Evolutionary conservation across 1,140 invertebrate species (phyloP).

Genomic region (Daktulosphaira vitifoliae): DNA sequence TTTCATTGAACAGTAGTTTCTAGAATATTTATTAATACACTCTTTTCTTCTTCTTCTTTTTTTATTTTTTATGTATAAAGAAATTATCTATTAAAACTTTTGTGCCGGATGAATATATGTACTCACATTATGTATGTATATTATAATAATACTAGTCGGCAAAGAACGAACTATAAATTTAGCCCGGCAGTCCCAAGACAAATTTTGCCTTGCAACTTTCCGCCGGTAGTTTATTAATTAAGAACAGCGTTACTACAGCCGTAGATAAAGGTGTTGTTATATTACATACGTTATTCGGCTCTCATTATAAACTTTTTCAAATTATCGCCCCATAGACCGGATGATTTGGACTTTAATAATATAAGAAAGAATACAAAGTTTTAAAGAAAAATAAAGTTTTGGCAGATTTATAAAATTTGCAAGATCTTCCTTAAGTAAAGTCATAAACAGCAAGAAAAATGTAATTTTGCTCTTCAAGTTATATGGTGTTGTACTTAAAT

Average conservation of each 20-base stretch:
- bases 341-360: conserved; percentile 25
- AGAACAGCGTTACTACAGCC: background rate
- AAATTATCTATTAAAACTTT: conserved; percentile 6
- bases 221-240: conserved; percentile 31
- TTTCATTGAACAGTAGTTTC: too few species aligned
- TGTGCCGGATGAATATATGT: background rate
- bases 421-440: conserved; percentile 5
- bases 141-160: too few species aligned
- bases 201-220: conserved; percentile 27
- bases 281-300: conserved; percentile 19
- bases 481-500: background rate
- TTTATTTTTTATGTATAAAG: background rate
- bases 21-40: too few species aligned
- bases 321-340: conserved; percentile 26
- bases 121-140: too few species aligned
- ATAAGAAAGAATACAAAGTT: conserved; percentile 15
- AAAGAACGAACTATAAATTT: conserved; percentile 15
- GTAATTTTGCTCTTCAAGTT: background rate
- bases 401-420: conserved; percentile 17
- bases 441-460: background rate
- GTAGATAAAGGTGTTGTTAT: conserved; percentile 24
- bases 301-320: conserved; percentile 30
- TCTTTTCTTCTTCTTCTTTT: too few species aligned
- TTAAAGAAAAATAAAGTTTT: conserved; percentile 9
- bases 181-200: conserved; percentile 9